Evolutionary conservation across 2,888 invertebrate genomes (phyloP), one percentile per base, ranked within the genome.

Genomic region (Drosophila dives): DNA sequence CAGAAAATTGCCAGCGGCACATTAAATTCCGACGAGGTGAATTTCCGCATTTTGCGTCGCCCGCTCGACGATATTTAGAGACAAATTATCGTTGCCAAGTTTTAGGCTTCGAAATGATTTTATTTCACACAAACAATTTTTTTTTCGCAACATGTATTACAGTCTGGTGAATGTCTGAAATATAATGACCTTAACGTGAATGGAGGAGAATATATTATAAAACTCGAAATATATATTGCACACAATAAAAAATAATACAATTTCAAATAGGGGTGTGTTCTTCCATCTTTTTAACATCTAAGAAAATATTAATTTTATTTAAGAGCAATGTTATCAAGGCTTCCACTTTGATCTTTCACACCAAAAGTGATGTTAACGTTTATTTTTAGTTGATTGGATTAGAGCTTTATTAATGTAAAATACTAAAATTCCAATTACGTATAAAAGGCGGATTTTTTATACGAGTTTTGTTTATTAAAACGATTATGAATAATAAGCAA

Each of bases 1-100:
- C 64, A 93, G 92, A 95, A 95, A 93, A 94, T 95, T 5, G 94
- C 95, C 90, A 93, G 94, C 0, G 95, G 94, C 6, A 94, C 94
- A 0, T 80, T 95, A 5, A 93, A 92, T 54, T 83, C 94, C 0
- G 92, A 81, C 36, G 92, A 92, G 61, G 75, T 87, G 0, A 92
- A 92, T 59, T 92, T 91, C 77, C 90, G 92, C 48, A 86, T 92
- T 48, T 45, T 92, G 48, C 83, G 86, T 0, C 86, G 80, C 11
- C 67, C 66, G 5, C 65, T 90, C 11, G 86, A 84, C 23, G 81
- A 86, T 58, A 67, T 90, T 1, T 66, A 86, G 32, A 66, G 73
- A 15, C 15, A 42, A 59, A 45, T 33, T 50, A 34, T 2, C 38
- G 32, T 20, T 50, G 77, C 70, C 50, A 77, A 64, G 50, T 65